Conservation (phyloP, 2,888 invertebrate species). For the Ceramica pisi region DNA sequence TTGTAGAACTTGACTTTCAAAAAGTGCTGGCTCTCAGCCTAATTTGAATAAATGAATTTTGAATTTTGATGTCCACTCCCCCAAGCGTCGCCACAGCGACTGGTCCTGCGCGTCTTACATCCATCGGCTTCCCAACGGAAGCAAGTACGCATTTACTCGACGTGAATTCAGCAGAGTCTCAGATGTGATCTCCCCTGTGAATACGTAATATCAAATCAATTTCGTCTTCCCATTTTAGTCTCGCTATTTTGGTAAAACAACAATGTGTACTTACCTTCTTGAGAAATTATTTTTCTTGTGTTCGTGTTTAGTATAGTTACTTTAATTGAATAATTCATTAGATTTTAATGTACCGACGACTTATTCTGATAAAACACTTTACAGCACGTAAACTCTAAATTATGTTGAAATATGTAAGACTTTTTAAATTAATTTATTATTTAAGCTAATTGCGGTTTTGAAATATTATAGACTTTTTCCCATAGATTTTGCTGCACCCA, state of each 20-base stretch:
- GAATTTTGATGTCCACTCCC: too few species aligned
- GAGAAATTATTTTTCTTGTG: background rate
- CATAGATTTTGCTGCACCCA: background rate
- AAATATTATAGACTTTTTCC: background rate
- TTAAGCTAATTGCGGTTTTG: background rate
- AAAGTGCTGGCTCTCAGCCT: too few species aligned
- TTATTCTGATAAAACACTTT: slow-evolving; percentile 15
- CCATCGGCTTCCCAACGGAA: too few species aligned
- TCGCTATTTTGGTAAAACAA: slow-evolving; percentile 20
- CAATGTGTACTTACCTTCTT: background rate
- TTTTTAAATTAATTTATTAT: background rate
- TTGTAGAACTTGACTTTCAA: too few species aligned
- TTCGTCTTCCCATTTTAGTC: slow-evolving; percentile 23
- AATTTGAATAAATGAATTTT: too few species aligned
- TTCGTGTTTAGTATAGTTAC: slow-evolving; percentile 21
- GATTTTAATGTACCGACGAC: background rate
- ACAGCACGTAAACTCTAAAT: slow-evolving; percentile 14
- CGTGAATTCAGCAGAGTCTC: slow-evolving; percentile 46
- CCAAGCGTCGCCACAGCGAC: too few species aligned
- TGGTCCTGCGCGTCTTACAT: too few species aligned
- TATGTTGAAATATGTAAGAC: background rate
- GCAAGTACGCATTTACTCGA: slow-evolving; percentile 47
- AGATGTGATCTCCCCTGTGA: slow-evolving; percentile 40
- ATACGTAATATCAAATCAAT: slow-evolving; percentile 48
- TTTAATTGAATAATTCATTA: slow-evolving; percentile 20